Evolutionary conservation across 2,797 vertebrate genomes (phyloP).

Genomic region (Australoheros facetus): DNA sequence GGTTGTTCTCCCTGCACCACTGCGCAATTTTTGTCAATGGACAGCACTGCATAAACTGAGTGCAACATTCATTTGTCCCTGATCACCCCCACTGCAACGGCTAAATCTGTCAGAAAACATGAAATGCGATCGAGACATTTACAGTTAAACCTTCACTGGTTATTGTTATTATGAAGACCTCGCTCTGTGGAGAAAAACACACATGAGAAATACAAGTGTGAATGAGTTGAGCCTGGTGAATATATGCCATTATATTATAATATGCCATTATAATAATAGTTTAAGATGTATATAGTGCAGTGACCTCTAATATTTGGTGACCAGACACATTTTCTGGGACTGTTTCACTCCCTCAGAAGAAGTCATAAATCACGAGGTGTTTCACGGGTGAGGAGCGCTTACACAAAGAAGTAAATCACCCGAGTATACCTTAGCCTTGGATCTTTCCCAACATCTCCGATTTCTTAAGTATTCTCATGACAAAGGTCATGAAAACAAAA

Average conservation of each 20-base stretch:
- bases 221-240: not conserved
- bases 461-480: constrained; percentile 60
- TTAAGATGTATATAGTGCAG: not conserved
- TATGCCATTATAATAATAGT: not conserved
- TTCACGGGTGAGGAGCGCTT: constrained; percentile 51
- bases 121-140: constrained; percentile 9
- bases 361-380: constrained; percentile 57
- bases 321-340: constrained; percentile 17
- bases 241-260: not conserved
- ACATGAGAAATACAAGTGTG: not conserved
- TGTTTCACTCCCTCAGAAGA: constrained; percentile 29
- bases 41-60: not conserved
- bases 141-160: not conserved
- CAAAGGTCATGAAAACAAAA: constrained; percentile 70
- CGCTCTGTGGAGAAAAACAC: constrained; percentile 10
- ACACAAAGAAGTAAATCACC: constrained; percentile 65
- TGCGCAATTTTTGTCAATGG: not conserved
- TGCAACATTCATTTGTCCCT: not conserved
- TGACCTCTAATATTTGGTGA: constrained; percentile 6
- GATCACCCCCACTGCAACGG: no score
- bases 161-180: constrained; percentile 31
- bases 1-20: not conserved
- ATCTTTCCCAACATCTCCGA: constrained; percentile 72
- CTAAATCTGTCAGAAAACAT: no score
- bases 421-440: constrained; percentile 45